A percentile compares a stretch with the other conserved stretches of the same genome.
Conservation (phyloP, 2,797 vertebrate genomes). For the Synaphobranchus kaupii region DNA sequence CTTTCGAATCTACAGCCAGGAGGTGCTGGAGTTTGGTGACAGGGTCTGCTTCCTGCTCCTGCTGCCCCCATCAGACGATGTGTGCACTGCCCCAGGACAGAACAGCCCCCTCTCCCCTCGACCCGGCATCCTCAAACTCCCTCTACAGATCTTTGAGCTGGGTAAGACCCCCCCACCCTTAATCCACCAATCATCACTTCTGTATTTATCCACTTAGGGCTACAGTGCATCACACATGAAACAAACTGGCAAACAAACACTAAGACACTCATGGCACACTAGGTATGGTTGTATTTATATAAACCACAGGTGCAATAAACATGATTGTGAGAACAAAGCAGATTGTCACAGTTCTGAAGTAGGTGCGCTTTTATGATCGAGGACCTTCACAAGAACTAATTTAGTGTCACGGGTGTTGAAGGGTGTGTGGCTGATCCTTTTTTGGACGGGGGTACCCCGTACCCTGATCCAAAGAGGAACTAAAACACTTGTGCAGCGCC, state of each 20-base stretch:
- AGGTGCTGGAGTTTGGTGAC: slow-evolving; percentile 87
- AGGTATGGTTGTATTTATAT: neutral
- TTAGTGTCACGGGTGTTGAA: neutral
- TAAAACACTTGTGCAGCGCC: too few species aligned
- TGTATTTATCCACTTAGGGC: neutral
- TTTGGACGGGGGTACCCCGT: neutral
- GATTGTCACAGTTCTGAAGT: neutral
- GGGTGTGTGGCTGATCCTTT: neutral
- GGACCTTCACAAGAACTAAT: neutral
- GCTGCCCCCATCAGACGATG: slow-evolving; percentile 86
- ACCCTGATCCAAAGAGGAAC: neutral
- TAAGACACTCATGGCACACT: too few species aligned
- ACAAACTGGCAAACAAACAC: too few species aligned
- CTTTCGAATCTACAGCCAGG: slow-evolving; percentile 88
- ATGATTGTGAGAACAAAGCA: too few species aligned
- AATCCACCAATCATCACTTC: neutral
- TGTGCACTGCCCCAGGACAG: slow-evolving; percentile 88
- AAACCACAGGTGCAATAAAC: neutral
- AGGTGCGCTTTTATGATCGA: neutral
- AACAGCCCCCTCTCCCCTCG: slow-evolving; percentile 83
- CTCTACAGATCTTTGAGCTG: slow-evolving; percentile 89
- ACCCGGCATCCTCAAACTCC: slow-evolving; percentile 84
- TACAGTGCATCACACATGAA: too few species aligned
- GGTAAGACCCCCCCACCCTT: slow-evolving; percentile 65
- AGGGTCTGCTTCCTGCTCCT: slow-evolving; percentile 87